Conservation (phyloP, 2,797 vertebrate species). For the Taenioides sp. region DNA sequence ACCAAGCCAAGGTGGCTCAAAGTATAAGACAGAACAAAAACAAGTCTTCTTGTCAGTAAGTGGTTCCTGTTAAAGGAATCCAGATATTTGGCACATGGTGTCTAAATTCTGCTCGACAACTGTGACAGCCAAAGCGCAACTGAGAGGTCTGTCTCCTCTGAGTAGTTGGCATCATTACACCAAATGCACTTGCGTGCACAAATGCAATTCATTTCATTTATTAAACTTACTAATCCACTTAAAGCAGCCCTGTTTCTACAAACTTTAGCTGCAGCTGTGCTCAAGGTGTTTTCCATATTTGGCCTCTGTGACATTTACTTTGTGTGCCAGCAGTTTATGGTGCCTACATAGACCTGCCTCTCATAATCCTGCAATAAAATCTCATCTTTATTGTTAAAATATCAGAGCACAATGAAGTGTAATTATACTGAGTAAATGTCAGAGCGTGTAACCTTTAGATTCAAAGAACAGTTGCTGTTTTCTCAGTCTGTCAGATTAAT, state of each 20-base stretch:
- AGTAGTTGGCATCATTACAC: conserved; percentile 46
- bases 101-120: conserved; percentile 66
- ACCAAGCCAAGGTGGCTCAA: conserved; percentile 1
- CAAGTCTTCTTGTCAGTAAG: conserved; percentile 33
- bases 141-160: conserved; percentile 42
- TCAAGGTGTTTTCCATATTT: conserved; percentile 34
- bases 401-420: not conserved
- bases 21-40: conserved; percentile 31
- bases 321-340: conserved; percentile 30
- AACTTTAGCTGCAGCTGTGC: conserved; percentile 21
- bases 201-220: conserved; percentile 32
- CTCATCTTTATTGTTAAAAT: conserved; percentile 2
- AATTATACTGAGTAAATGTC: not conserved
- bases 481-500: not conserved
- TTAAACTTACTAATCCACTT: conserved; percentile 16
- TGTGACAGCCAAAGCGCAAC: conserved; percentile 51
- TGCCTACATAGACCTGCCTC: conserved; percentile 12
- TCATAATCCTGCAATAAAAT: not conserved
- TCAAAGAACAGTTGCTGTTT: not conserved
- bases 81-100: conserved; percentile 51
- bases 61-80: conserved; percentile 49
- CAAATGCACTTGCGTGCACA: conserved; percentile 40
- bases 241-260: not conserved
- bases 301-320: conserved; percentile 36
- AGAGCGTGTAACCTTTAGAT: not conserved